phyloP scores from a whole-genome alignment of 2,888 invertebrate species.

The Microplitis manilae region DNA sequence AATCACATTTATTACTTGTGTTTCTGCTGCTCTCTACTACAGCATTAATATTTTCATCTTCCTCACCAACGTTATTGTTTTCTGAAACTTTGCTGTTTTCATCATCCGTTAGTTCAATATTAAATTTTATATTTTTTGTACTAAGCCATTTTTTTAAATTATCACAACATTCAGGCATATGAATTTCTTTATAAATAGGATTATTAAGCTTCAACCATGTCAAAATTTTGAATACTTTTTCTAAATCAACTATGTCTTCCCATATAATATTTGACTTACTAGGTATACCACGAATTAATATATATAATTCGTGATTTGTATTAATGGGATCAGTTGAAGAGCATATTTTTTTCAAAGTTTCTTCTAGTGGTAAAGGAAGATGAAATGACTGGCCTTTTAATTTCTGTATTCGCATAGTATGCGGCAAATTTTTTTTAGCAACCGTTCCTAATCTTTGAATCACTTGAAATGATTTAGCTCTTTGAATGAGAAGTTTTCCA shows the following conservation, averaged over 20 bases:
- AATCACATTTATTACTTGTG: no score
- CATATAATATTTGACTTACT: constrained; percentile 54
- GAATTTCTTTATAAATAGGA: constrained; percentile 47
- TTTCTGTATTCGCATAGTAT: constrained; percentile 47
- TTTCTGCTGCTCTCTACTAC: no score
- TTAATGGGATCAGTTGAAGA: constrained; percentile 54
- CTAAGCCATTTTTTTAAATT: background rate
- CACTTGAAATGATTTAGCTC: constrained; percentile 61
- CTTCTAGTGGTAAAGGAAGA: constrained; percentile 59
- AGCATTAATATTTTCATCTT: no score
- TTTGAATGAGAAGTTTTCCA: constrained; percentile 14
- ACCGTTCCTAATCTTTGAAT: constrained; percentile 58
- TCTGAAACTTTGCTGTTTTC: no score
- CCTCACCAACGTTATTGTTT: no score
- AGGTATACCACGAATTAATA: constrained; percentile 57
- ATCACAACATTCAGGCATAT: constrained; percentile 45
- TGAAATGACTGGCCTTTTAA: constrained; percentile 54
- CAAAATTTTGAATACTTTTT: constrained; percentile 46
- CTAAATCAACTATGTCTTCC: constrained; percentile 18
- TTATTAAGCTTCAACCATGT: constrained; percentile 26
- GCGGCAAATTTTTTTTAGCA: constrained; percentile 56
- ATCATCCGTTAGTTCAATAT: no score
- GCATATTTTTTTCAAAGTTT: constrained; percentile 59
- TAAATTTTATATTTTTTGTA: background rate
- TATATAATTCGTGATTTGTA: constrained; percentile 56